phyloP scores from a whole-genome alignment of 92 coral and sea anemone genomes.

The Bergia puertoricense region DNA sequence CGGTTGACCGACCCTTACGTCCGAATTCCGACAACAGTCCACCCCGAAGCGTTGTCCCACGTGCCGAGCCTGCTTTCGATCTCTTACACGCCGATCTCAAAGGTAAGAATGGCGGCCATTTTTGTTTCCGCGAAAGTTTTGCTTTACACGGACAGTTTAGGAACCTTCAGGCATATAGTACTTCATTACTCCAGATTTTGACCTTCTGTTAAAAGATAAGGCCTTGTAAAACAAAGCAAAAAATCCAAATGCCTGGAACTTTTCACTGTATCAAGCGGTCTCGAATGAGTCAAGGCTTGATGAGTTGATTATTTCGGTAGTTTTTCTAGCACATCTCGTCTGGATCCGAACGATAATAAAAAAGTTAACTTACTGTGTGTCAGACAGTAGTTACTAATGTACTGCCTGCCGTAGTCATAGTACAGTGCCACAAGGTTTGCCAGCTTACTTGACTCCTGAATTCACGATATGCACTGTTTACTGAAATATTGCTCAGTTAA shows the following conservation, averaged over 20 bases:
- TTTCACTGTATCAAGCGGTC: too few species aligned
- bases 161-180: not conserved
- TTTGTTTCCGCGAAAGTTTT: constrained; percentile 12
- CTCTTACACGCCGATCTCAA: constrained; percentile 74
- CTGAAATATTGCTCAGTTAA: too few species aligned
- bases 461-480: too few species aligned
- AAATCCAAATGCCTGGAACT: not conserved
- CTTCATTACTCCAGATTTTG: not conserved
- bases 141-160: not conserved
- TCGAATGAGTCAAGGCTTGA: too few species aligned
- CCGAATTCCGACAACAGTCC: constrained; percentile 60
- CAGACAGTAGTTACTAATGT: not conserved
- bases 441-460: too few species aligned
- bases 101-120: constrained; percentile 92
- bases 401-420: not conserved
- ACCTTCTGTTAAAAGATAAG: too few species aligned
- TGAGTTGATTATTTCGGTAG: not conserved
- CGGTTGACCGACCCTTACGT: not conserved
- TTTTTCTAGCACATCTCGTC: not conserved
- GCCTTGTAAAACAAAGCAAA: not conserved
- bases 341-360: not conserved
- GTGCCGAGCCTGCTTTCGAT: constrained; percentile 84
- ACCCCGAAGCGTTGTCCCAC: constrained; percentile 89
- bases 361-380: not conserved
- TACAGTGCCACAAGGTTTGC: not conserved